Evolutionary conservation across 1,140 invertebrate genomes (phyloP), one percentile per base, ranked within the genome.

Genomic region (Drosophila yakuba): DNA sequence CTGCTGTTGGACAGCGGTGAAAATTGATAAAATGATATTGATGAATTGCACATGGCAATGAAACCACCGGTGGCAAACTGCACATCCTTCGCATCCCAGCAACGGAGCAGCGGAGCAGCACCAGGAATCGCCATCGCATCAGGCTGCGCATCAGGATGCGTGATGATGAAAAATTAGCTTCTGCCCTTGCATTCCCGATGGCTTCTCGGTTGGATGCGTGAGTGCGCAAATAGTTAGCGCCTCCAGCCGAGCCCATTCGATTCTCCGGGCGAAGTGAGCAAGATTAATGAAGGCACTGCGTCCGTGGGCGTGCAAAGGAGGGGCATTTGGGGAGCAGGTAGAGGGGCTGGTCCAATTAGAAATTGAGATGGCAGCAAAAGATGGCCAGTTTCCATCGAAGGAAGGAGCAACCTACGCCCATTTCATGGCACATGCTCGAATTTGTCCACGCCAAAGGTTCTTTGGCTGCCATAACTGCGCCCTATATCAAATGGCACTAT

Each of bases 11-110:
- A 89, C 83, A 89, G 77, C 80, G 80, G 80, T 81, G 88, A 84
- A 91, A 90, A 90, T 90, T 90, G 86, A 90, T 90, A 90, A 90
- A 91, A 91, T 88, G 88, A 91, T 91, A 91, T 91, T 91, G 88
- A 91, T 91, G 88, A 91, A 91, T 91, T 91, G 88, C 88, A 88
- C 76, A 88, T 89, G 66, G 83, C 84, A 80, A 60, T 74, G 76
- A 72, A 84, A 84, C 15, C n/a, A 15, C 44, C 12, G 67, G 35
- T 59, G 43, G 54, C 14, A 23, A 35, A 35, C 41, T 64, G 36
- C 62, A 54, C 35, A 43, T 32, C n/a, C 58, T 56, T 39, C 32
- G 32, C 32, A 17, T 17, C 17, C 32, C 28, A 50, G 14, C 72
- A 54, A n/a, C 50, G 48, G 20, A 20, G 20, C 20, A 20, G 2